Conservation (phyloP, 2,888 invertebrate species). For the Calameuta filiformis region DNA sequence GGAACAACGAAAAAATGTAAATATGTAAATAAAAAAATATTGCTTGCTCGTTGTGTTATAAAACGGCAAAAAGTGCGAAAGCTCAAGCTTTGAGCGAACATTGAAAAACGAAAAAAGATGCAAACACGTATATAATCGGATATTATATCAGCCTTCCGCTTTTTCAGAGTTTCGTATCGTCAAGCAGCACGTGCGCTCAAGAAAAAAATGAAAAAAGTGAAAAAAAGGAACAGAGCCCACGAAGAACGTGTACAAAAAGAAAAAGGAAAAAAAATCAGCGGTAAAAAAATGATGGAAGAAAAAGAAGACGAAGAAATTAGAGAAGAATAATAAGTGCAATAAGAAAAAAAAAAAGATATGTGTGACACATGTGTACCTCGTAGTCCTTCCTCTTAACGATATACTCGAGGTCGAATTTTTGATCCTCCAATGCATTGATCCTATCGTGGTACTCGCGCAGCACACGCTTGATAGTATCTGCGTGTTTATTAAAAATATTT, state of each 20-base stretch:
- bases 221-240: not conserved
- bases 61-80: no score
- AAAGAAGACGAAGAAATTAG: slow-evolving; percentile 9
- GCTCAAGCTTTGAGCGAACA: no score
- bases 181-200: no score
- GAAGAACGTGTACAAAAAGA: not conserved
- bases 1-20: no score
- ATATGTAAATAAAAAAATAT: no score
- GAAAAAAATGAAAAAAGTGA: slow-evolving; percentile 19
- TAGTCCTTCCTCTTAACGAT: slow-evolving; percentile 98
- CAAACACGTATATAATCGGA: not conserved
- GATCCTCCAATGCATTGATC: slow-evolving; percentile 89
- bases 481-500: slow-evolving; percentile 30
- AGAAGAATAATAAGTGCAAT: not conserved
- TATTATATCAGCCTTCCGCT: no score
- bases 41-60: no score
- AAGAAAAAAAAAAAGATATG: slow-evolving; percentile 15
- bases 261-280: slow-evolving; percentile 10
- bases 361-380: slow-evolving; percentile 78
- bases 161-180: no score
- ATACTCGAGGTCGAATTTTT: slow-evolving; percentile 99
- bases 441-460: slow-evolving; percentile 89
- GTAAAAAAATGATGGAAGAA: slow-evolving; percentile 28
- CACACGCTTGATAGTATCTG: slow-evolving; percentile 82
- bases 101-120: slow-evolving; percentile 5